Conservation (phyloP, 2,888 invertebrate species). For the Melieria picta region DNA sequence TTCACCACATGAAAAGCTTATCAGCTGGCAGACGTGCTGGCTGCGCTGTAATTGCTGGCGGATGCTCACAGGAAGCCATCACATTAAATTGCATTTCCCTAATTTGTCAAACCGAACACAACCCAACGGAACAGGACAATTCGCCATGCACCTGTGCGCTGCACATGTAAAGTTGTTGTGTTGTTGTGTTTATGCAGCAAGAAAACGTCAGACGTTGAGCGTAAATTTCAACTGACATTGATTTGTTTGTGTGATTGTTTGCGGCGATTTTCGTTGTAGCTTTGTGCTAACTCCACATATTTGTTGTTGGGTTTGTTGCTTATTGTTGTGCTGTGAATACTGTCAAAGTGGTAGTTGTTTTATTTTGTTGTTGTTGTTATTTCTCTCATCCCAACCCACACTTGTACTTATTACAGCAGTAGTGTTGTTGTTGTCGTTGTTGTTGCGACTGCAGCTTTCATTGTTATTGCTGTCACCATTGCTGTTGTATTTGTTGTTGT, state of each 20-base stretch:
- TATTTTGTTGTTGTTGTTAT: background rate
- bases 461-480: slow-evolving; percentile 1
- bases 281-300: background rate
- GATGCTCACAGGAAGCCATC: slow-evolving; percentile 25
- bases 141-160: slow-evolving; percentile 13
- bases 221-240: slow-evolving; percentile 34
- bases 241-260: slow-evolving; percentile 24
- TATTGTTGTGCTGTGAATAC: slow-evolving; percentile 6
- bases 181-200: background rate
- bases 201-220: slow-evolving; percentile 31
- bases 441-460: background rate
- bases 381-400: too few species aligned
- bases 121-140: slow-evolving; percentile 13
- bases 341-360: slow-evolving; percentile 13
- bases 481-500: slow-evolving; percentile 17
- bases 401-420: too few species aligned
- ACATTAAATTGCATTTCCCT: slow-evolving; percentile 34
- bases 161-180: background rate
- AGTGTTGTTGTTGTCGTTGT: background rate
- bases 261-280: slow-evolving; percentile 2
- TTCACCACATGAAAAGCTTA: too few species aligned
- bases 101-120: slow-evolving; percentile 27
- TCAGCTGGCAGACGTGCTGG: too few species aligned
- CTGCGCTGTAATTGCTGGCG: background rate
- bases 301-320: slow-evolving; percentile 8